Percentiles rank a stretch among this genome's conserved stretches.
phyloP scores from a whole-genome alignment of 1,140 invertebrate species.

The Drosophila bocki region DNA sequence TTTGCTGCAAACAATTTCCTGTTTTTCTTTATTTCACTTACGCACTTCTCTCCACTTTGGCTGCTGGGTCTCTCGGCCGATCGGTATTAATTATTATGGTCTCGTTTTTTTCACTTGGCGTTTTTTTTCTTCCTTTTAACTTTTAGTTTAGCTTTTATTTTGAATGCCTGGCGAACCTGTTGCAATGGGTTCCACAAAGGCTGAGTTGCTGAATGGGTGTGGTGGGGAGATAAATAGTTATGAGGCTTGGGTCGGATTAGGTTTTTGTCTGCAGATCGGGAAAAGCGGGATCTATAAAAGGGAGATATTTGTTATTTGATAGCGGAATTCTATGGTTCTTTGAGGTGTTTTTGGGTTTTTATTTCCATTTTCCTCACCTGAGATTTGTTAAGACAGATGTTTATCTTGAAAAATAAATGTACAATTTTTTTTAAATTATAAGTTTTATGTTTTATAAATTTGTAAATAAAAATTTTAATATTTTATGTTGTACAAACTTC shows the following conservation, averaged over 20 bases:
- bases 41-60: conserved; percentile 56
- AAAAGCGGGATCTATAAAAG: neutral
- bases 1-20: conserved; percentile 64
- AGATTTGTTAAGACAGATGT: neutral
- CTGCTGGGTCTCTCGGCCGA: conserved; percentile 54
- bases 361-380: neutral
- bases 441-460: neutral
- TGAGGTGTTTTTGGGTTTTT: too few relatives aligned
- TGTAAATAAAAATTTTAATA: neutral
- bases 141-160: conserved; percentile 46
- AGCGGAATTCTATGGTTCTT: neutral
- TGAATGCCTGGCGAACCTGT: conserved; percentile 67
- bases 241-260: conserved; percentile 16
- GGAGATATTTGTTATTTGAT: neutral
- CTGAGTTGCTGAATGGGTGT: conserved; percentile 11
- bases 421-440: neutral
- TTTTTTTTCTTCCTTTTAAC: conserved; percentile 26
- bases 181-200: conserved; percentile 59
- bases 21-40: conserved; percentile 72
- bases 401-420: neutral
- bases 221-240: conserved; percentile 34
- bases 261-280: conserved; percentile 1
- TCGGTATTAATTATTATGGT: conserved; percentile 71
- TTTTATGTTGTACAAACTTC: neutral
- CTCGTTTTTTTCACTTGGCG: conserved; percentile 38